Conservation (phyloP, 2,888 invertebrate species). For the Polydrusus tereticollis region DNA sequence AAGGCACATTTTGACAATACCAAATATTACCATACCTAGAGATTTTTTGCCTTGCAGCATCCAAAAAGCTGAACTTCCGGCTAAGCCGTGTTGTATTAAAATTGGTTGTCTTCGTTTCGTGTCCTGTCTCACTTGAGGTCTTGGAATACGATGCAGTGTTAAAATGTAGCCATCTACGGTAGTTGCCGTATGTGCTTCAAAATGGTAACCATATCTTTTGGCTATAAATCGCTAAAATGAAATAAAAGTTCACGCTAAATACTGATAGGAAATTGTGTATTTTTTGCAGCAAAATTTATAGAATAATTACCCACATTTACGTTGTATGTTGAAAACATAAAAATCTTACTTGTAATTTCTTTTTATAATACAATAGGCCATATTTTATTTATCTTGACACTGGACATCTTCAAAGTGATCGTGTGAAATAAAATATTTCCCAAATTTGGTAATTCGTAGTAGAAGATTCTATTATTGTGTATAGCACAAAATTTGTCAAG, state of each 20-base stretch:
- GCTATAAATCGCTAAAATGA: constrained; percentile 55
- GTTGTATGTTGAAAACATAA: no score
- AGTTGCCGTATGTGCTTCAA: constrained; percentile 75
- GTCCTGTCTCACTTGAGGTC: constrained; percentile 18
- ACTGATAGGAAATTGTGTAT: neutral
- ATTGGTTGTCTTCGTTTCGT: constrained; percentile 45
- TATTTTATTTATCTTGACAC: no score
- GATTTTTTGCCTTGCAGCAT: constrained; percentile 52
- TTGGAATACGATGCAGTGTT: constrained; percentile 62
- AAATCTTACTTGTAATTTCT: no score
- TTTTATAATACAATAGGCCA: no score
- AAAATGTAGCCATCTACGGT: constrained; percentile 87
- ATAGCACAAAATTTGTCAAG: no score
- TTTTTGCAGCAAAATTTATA: neutral
- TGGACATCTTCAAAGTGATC: no score
- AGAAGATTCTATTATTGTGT: no score
- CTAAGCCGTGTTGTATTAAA: constrained; percentile 54
- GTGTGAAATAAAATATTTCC: no score
- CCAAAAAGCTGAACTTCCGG: constrained; percentile 50
- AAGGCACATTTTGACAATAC: neutral
- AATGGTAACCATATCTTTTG: constrained; percentile 72
- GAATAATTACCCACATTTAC: no score
- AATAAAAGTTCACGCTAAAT: neutral
- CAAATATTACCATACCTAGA: constrained; percentile 46
- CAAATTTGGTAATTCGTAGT: no score